Base-by-base conservation (phyloP, 2,797 vertebrate genomes). In the Hipposideros larvatus region DNA sequence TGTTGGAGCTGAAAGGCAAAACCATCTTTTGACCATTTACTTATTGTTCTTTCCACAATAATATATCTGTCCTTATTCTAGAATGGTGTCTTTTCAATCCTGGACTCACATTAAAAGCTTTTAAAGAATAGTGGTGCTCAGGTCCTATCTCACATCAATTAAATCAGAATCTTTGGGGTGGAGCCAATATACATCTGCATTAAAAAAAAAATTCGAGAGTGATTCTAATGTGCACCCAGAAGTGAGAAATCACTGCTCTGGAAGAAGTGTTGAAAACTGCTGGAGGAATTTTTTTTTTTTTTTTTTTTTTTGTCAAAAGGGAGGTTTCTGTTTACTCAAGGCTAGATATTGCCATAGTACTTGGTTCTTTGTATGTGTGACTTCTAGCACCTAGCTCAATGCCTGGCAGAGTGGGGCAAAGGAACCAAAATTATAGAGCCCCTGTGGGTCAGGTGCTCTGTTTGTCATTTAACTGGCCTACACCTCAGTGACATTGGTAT, bases 1-100 rank as follows among this genome's bases (percentile, higher is more conserved):
- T 61, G 88, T 37, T n/a, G 83, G 24, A 89, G 31, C 74, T 95
- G 4, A 16, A 51, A 94, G 82, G 53, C 24, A 95, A 87, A 91
- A 34, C 68, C 7, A 10, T 73, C 43, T 91, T 94, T 85, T 83
- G 80, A 90, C 11, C 31, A 92, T 10, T 26, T 90, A 87, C 57
- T 92, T 71, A 66, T 94, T 82, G 28, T 53, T 43, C 14, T 70
- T 93, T 41, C 31, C 28, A 66, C 46, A 86, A 55, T 63, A 90
- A 74, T 68, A 10, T 22, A 75, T 68, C 18, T 48, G 15, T 63
- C 41, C 57, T 95, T 79, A 15, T 78, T 92, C 43, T 61, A 53
- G 88, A 61, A 34, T 2, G 53, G 63, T 48, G 37, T 61, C 21
- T 73, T 53, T 82, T 89, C 70, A 89, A 46, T 74, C n/a, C n/a